phyloP scores from a whole-genome alignment of 2,797 vertebrate genomes.

The Cryptoblepharus egeriae region DNA sequence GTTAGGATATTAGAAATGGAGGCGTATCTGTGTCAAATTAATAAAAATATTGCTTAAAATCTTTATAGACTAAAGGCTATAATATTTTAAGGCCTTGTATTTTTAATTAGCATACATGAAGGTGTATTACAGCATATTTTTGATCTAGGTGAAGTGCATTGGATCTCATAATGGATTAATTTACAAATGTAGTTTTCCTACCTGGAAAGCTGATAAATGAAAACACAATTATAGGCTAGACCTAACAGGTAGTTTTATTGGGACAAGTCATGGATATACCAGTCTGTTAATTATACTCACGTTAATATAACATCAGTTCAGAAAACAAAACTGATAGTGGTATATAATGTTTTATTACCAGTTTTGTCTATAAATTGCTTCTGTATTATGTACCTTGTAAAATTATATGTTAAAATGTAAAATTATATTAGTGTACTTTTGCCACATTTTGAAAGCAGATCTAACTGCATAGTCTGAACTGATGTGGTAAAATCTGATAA shows the following conservation, averaged over 20 bases:
- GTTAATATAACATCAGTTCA: constrained; percentile 41
- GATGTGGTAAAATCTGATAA: constrained; percentile 29
- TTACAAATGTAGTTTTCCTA: constrained; percentile 50
- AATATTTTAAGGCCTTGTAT: constrained; percentile 74
- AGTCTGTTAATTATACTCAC: constrained; percentile 25
- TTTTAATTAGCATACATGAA: constrained; percentile 74
- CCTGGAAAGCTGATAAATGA: constrained; percentile 53
- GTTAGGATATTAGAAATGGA: constrained; percentile 99
- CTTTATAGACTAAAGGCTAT: constrained; percentile 77
- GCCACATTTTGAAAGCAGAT: not conserved
- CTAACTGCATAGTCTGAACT: constrained; percentile 33
- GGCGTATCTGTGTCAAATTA: constrained; percentile 99
- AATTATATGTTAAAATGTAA: not conserved
- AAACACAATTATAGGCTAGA: constrained; percentile 45
- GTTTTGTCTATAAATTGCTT: constrained; percentile 19
- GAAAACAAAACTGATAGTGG: constrained; percentile 46
- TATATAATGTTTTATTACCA: constrained; percentile 30
- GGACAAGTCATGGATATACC: constrained; percentile 29
- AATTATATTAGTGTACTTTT: constrained; percentile 22
- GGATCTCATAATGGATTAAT: constrained; percentile 57
- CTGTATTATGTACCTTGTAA: constrained; percentile 24
- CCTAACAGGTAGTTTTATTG: constrained; percentile 50
- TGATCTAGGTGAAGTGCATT: constrained; percentile 45
- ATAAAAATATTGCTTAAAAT: constrained; percentile 85
- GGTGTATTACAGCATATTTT: constrained; percentile 64